Percentiles rank a stretch among this genome's conserved stretches.
Evolutionary conservation across 2,888 invertebrate genomes (phyloP).

Genomic region (Sinodicranocentrus sp.): DNA sequence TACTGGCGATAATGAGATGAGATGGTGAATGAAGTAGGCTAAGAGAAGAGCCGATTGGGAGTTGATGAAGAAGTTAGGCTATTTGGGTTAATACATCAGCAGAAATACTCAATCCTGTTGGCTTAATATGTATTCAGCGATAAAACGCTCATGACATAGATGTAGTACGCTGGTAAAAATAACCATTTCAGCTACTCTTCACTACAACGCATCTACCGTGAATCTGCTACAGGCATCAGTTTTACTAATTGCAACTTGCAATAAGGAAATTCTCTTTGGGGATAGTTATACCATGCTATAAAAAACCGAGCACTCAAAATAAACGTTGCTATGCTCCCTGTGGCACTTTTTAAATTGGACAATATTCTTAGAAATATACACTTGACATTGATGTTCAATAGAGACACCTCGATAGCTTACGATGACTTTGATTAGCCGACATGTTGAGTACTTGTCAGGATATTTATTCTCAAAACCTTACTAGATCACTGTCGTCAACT

Average conservation of each 20-base stretch:
- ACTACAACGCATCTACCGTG: background rate
- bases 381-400: constrained; percentile 1
- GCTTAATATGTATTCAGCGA: constrained; percentile 11
- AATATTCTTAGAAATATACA: background rate
- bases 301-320: no score
- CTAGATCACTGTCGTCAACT: no score
- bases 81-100: constrained; percentile 19
- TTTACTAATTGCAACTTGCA: no score
- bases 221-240: constrained; percentile 1
- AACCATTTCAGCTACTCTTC: background rate
- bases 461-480: no score
- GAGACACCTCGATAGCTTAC: no score
- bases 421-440: no score
- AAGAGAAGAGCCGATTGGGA: constrained; percentile 20
- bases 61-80: constrained; percentile 22
- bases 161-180: constrained; percentile 14
- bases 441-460: no score
- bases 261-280: no score
- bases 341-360: background rate
- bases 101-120: constrained; percentile 9
- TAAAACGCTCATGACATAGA: background rate
- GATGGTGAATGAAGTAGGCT: background rate
- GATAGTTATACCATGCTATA: no score
- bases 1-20: background rate
- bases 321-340: background rate